Evolutionary conservation across 2,888 invertebrate genomes (phyloP).

Genomic region (Brachynemurus nebulosus): DNA sequence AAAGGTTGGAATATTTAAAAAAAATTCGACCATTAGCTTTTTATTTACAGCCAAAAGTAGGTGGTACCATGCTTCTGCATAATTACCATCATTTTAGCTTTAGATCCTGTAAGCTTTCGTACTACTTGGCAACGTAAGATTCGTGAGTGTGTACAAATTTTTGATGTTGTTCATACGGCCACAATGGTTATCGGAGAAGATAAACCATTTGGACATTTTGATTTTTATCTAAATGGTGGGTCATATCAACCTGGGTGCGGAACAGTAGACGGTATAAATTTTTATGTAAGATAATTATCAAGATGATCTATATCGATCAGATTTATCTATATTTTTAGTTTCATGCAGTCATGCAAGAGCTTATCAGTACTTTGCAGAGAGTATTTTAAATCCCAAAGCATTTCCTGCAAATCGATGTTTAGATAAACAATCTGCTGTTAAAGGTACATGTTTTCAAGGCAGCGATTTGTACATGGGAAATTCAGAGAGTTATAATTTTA

Average conservation of each 20-base stretch:
- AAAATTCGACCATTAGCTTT: too few relatives aligned
- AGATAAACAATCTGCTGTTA: background rate
- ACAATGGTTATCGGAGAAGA: background rate
- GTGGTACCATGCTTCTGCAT: too few relatives aligned
- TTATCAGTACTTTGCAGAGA: background rate
- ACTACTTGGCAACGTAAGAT: background rate
- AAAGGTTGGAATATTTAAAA: too few relatives aligned
- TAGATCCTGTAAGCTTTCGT: background rate
- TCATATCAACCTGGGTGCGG: background rate
- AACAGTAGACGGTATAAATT: too few relatives aligned
- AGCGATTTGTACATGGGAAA: constrained; percentile 5
- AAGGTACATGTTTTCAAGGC: background rate
- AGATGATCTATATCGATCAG: too few relatives aligned
- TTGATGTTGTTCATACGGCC: constrained; percentile 6
- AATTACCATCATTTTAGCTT: background rate
- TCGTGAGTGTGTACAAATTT: background rate
- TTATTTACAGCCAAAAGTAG: too few relatives aligned
- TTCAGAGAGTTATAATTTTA: background rate
- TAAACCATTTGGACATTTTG: constrained; percentile 1
- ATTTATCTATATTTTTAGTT: too few relatives aligned
- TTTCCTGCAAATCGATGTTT: background rate
- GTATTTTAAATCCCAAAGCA: constrained; percentile 1
- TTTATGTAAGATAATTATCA: too few relatives aligned
- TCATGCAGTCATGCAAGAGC: constrained; percentile 4
- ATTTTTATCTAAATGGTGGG: constrained; percentile 4